Conservation (phyloP, 30 jellyfish, hydroid and myxozoan species). For the Hydractinia symbiolongicarpus region DNA sequence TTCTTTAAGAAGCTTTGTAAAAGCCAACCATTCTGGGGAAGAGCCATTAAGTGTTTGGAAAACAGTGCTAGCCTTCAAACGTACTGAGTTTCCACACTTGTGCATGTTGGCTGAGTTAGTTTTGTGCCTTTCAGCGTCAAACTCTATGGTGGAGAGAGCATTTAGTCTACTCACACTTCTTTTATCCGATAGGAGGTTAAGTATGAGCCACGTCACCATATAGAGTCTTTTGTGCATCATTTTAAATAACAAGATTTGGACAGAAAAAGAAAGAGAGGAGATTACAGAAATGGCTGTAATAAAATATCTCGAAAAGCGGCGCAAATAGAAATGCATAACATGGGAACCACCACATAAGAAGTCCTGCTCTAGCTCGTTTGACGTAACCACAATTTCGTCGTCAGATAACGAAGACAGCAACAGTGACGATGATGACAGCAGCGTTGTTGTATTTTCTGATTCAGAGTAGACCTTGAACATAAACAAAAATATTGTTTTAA, state of each 20-base stretch:
- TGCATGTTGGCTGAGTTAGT: conserved; percentile 8
- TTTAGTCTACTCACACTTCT: neutral
- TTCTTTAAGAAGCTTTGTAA: no score
- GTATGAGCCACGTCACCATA: conserved; percentile 3
- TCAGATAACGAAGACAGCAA: no score
- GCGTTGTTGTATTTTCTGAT: no score
- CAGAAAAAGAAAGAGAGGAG: conserved; percentile 19
- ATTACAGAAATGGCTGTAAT: conserved; percentile 7
- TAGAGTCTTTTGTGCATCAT: neutral
- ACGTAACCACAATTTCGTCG: no score
- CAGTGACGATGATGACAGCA: no score
- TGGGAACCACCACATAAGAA: no score
- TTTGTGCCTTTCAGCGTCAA: conserved; percentile 2
- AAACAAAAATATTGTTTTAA: no score
- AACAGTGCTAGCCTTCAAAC: neutral
- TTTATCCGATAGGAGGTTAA: conserved; percentile 6
- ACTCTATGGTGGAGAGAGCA: conserved; percentile 15
- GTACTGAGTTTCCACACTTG: conserved; percentile 9
- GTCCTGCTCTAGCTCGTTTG: no score
- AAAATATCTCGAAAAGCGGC: neutral
- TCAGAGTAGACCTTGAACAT: no score
- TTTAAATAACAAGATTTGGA: conserved; percentile 2
- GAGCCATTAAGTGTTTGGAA: no score
- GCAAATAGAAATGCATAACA: neutral
- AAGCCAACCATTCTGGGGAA: no score